Base-by-base conservation (phyloP, 1,140 invertebrate genomes). In the Plutomurus gul region DNA sequence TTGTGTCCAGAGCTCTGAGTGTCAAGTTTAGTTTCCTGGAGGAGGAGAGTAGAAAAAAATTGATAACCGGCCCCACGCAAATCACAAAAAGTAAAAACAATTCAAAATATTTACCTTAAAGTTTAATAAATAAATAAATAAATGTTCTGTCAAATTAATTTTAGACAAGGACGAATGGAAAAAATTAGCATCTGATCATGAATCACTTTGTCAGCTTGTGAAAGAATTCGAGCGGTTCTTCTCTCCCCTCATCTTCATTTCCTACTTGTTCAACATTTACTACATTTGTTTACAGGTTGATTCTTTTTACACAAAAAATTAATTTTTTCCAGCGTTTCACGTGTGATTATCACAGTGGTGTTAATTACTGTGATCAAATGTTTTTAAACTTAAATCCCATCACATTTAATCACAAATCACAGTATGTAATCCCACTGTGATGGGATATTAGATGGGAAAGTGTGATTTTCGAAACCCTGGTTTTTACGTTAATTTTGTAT, bases 231-330 rank as follows among this genome's bases (percentile, higher is more conserved):
- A 81, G 33, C 33, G 13, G 16, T 81, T 77, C 16, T 39, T 81
- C 7, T 77, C 75, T 13, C 75, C 79, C 1, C 43, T 81, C 8
- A 56, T 81, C 60, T 77, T 81, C n/a, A 22, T 49, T 1, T 81
- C 79, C 0, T 81, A 77, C 43, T 16, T 39, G 3, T 73, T 71
- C 60, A 81, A 77, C 37, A 72, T 76, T 60, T 81, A 77, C 25
- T 77, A 76, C 65, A 73, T 81, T 20, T 81, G 75, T 22, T 43
- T 81, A 27, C 75, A 77, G 65, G 76, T 81, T 43, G 30, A 30
- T 30, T 37, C 6, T 73, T 20, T 49, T 46, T 33, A n/a, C n/a
- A n/a, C n/a, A n/a, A n/a, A n/a, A n/a, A n/a, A n/a, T n/a, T n/a
- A n/a, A n/a, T n/a, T n/a, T n/a, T n/a, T n/a, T n/a, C n/a, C n/a